These are phyloP conservation scores for Gerris lacustris DNA, from an alignment of 2,888 invertebrate genomes.

Conservation along the genomic window DNA sequence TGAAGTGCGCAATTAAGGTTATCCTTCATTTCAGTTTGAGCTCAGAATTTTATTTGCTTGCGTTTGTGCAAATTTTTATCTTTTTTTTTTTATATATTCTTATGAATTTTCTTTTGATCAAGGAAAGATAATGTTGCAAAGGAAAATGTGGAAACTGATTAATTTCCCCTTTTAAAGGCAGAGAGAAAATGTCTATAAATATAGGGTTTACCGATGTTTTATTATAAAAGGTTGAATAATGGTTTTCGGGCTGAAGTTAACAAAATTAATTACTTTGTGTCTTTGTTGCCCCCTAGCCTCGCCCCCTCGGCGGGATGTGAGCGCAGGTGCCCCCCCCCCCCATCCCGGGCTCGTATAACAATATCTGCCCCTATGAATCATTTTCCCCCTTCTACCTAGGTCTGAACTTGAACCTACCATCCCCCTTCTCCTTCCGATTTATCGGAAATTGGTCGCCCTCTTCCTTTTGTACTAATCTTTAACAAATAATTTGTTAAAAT, in stretches of 20 bases:
- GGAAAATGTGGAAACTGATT: too few species aligned
- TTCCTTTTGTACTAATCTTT: constrained; percentile 1
- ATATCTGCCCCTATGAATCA: constrained; percentile 5
- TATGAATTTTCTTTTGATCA: too few species aligned
- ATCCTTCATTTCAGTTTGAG: too few species aligned
- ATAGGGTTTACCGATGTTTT: not conserved
- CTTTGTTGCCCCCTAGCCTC: not conserved
- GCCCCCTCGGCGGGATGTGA: not conserved
- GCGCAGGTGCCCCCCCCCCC: constrained; percentile 1
- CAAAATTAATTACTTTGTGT: constrained; percentile 2
- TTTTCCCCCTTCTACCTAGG: not conserved
- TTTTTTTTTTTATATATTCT: too few species aligned
- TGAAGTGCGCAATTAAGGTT: too few species aligned
- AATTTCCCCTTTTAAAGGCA: too few species aligned
- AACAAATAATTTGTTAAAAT: constrained; percentile 1
- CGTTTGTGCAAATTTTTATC: too few species aligned
- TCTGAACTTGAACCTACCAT: not conserved
- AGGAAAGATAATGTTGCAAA: too few species aligned
- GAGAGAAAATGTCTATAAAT: not conserved
- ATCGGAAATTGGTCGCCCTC: not conserved
- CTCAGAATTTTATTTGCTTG: too few species aligned
- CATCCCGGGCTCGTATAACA: not conserved
- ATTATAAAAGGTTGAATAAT: constrained; percentile 1
- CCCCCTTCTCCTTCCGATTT: not conserved
- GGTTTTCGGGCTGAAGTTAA: not conserved